Evolutionary conservation across 2,797 vertebrate species (phyloP).

Genomic region (Peromyscus eremicus): DNA sequence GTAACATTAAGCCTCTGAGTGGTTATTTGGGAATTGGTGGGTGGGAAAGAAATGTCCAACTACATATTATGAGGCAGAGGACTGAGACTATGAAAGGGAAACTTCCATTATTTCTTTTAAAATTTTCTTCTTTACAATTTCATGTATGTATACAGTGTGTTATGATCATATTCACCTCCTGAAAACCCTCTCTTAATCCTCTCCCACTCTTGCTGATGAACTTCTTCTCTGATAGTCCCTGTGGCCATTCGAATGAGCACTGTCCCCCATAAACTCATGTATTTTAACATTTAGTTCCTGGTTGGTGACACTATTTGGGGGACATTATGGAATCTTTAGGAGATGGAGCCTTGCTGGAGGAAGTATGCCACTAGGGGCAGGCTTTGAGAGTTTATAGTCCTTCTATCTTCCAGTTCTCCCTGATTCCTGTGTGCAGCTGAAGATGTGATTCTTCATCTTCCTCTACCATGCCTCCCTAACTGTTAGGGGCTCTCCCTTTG

Average conservation of each 20-base stretch:
- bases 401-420: not conserved
- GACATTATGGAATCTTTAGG: not conserved
- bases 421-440: not conserved
- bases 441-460: not conserved
- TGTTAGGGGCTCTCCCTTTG: not conserved
- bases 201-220: not conserved
- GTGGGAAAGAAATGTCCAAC: no score
- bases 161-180: not conserved
- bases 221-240: not conserved
- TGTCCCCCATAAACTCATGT: not conserved
- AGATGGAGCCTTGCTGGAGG: not conserved
- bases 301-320: not conserved
- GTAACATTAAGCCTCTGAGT: no score
- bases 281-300: not conserved
- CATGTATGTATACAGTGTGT: not conserved
- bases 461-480: not conserved
- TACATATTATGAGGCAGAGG: not conserved
- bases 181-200: not conserved
- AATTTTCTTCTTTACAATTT: not conserved
- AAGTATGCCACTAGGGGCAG: not conserved
- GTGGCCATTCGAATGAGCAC: not conserved
- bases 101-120: not conserved
- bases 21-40: no score
- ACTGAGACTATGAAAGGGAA: not conserved
- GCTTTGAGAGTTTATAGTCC: not conserved